Percentiles rank a stretch among this genome's conserved stretches.
phyloP scores from a whole-genome alignment of 2,888 invertebrate genomes.

The Notodonta ziczac region DNA sequence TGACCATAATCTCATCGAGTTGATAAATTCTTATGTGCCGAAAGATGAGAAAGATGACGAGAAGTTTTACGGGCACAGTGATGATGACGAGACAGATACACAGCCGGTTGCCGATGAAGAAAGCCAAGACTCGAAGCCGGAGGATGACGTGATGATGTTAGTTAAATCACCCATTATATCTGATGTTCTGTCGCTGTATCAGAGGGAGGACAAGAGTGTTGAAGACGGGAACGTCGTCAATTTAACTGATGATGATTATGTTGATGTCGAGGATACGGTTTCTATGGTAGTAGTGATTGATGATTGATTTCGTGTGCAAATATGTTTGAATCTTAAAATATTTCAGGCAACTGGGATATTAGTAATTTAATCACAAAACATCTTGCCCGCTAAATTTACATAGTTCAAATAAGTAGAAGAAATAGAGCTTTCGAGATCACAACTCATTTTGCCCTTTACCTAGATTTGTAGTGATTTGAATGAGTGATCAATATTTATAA shows the following conservation, averaged over 20 bases:
- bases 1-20: slow-evolving; percentile 58
- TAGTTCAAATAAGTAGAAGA: too few relatives aligned
- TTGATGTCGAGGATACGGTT: slow-evolving; percentile 47
- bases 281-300: slow-evolving; percentile 61
- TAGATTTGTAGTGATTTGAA: background rate
- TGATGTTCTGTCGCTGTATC: slow-evolving; percentile 71
- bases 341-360: too few relatives aligned
- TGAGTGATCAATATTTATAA: too few relatives aligned
- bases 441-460: background rate
- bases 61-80: slow-evolving; percentile 70
- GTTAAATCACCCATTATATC: slow-evolving; percentile 74
- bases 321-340: too few relatives aligned
- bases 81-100: slow-evolving; percentile 52
- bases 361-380: background rate
- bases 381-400: background rate
- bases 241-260: slow-evolving; percentile 59
- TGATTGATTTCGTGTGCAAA: slow-evolving; percentile 35
- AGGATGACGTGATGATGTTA: slow-evolving; percentile 50
- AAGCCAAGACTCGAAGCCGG: slow-evolving; percentile 26
- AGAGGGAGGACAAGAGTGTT: slow-evolving; percentile 38
- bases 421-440: too few relatives aligned
- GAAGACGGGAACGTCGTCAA: slow-evolving; percentile 43
- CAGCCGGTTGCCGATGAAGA: slow-evolving; percentile 31
- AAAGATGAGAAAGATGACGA: slow-evolving; percentile 73
- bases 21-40: slow-evolving; percentile 70